Evolutionary conservation across 2,113 vertebrate genomes (phyloP).

Genomic region (Cromileptes altivelis): DNA sequence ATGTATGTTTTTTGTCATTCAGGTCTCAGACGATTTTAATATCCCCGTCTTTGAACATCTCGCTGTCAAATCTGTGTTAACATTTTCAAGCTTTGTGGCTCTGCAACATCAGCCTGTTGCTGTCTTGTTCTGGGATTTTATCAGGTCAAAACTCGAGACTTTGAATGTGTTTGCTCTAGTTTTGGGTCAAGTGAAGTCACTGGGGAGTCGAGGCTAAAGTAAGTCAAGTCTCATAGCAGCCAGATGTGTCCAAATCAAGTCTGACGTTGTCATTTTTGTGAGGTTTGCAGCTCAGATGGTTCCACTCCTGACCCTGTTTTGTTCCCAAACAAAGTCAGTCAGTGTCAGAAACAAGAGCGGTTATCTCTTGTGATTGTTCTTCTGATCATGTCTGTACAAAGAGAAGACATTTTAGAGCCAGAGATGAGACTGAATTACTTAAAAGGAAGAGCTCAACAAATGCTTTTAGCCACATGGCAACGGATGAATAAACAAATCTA

Average conservation of each 20-base stretch:
- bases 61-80: neutral
- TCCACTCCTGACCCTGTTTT: neutral
- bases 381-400: neutral
- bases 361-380: neutral
- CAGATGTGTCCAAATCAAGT: neutral
- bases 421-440: neutral
- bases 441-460: neutral
- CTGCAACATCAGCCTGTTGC: neutral
- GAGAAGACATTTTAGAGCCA: neutral
- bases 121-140: neutral
- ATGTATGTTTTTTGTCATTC: neutral
- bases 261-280: neutral
- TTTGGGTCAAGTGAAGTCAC: neutral
- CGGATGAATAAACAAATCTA: neutral
- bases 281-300: neutral
- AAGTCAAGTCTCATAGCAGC: slow-evolving; percentile 15
- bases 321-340: neutral
- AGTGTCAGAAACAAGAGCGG: neutral
- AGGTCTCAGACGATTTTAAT: neutral
- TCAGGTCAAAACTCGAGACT: slow-evolving; percentile 9
- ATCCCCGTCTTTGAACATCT: neutral
- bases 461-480: slow-evolving; percentile 8
- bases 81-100: neutral
- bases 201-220: neutral
- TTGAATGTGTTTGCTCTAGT: neutral